Evolutionary conservation across 2,113 vertebrate genomes (phyloP), one percentile per base, ranked within the genome.

Genomic region (Calyptomena viridis): DNA sequence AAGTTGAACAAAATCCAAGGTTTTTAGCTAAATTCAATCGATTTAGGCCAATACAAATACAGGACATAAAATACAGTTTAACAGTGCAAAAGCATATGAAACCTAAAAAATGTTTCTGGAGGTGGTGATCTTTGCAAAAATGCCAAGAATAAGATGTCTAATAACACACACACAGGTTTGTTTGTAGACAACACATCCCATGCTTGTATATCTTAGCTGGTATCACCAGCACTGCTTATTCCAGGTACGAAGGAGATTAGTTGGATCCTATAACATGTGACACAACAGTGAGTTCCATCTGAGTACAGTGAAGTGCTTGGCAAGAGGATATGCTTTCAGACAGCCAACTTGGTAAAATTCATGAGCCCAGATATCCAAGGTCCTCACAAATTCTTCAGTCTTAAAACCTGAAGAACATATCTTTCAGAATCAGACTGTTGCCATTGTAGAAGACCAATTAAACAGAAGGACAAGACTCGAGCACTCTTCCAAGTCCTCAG

Each of bases 11-110:
- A 96, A 94, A 92, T 90, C 93, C 95, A 96, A 89, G 58, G 56
- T 69, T 95, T 63, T 97, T 87, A 89, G 76, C 69, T 75, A 84
- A 87, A 81, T 73, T 90, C 86, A 84, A 82, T 69, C 49, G 23
- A 90, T 84, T 95, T 94, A 90, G 75, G 92, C 95, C 94, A 97
- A 97, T 21, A 46, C 88, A 97, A 96, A 96, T 96, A 96, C 58
- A 94, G 69, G 90, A 95, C 92, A 94, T 91, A 81, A 60, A 96
- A 92, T 79, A 90, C 39, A 84, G 87, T 79, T 89, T 88, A 93
- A 85, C 52, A 90, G 80, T 33, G 52, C 78, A 94, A 93, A 96
- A 95, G 56, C 75, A 81, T 59, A 84, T 96, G 91, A 95, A 96
- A 77, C 75, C 63, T 84, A 93, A 35, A 83, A 80, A 96, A 90